Evolutionary conservation across 2,797 vertebrate species (phyloP), one percentile per base, ranked within the genome.

Genomic region (Muraenolepis orangiensis): DNA sequence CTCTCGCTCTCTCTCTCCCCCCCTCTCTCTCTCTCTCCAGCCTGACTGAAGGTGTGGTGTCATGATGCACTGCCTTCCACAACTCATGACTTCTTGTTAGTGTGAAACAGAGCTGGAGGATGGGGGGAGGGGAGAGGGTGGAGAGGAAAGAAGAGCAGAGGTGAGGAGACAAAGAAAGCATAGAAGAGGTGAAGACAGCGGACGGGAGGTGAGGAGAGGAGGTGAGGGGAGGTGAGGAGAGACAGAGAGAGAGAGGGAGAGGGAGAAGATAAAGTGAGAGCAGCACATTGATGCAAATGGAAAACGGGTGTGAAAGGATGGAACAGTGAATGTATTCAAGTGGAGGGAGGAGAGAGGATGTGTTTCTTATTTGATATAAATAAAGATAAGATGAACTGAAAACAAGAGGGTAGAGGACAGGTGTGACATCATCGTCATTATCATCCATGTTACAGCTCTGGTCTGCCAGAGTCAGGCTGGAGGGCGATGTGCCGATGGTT

Each of bases 401-500:
- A 42, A 14, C 1, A 12, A 3, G 18, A 51, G 18, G 42, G 3
- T 20, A 51, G 16, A 18, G 42, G 42, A 61, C 51, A 61, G 51
- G 51, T 10, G 51, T 61, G 51, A 61, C 69, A 36, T 42, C 32
- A 18, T 69, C 20, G 23, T 42, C 32, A 18, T 69, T 10, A 26
- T 76, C 69, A 40, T 70, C 71, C 14, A 7, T 32, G 67, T 70
- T 29, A 20, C 4, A 32, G 13, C 51, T 69, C 38, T 40, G 13
- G 69, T 76, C 69, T n/a, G 26, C 64, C 69, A 69, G 64, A 28
- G 61, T 76, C 74, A 75, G 51, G 20, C 51, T 61, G 51, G 51
- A 23, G 51, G 51, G 26, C 42, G 28, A 61, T 31, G 74, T n/a
- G 64, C 36, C 11, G 4, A n/a, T 34, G 34, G 29, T 3, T 6